Percentiles rank a stretch among this genome's conserved stretches.
phyloP scores from a whole-genome alignment of 2,888 invertebrate species.

The Augiades crinisus region DNA sequence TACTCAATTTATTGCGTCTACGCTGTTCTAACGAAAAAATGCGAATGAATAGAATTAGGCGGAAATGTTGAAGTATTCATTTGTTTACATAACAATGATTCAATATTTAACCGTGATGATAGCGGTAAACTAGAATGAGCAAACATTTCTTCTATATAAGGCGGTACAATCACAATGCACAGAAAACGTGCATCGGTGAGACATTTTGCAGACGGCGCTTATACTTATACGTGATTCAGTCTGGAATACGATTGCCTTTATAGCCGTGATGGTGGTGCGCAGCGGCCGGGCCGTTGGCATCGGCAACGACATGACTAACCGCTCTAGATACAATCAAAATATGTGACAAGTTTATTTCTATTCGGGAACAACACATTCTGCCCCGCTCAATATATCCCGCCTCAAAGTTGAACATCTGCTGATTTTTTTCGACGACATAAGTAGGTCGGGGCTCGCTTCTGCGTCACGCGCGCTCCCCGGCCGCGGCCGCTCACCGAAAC shows the following conservation, averaged over 20 bases:
- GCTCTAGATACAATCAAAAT: constrained; percentile 81
- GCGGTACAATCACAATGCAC: constrained; percentile 37
- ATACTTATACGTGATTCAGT: constrained; percentile 74
- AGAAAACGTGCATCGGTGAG: constrained; percentile 67
- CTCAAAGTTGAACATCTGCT: constrained; percentile 76
- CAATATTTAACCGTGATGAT: neutral
- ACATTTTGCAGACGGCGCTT: constrained; percentile 81
- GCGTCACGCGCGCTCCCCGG: constrained; percentile 65
- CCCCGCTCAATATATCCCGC: constrained; percentile 72
- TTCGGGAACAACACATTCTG: constrained; percentile 77
- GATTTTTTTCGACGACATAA: constrained; percentile 79
- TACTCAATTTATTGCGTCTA: neutral
- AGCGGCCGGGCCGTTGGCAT: constrained; percentile 75
- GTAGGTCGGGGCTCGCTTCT: constrained; percentile 78
- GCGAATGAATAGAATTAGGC: neutral
- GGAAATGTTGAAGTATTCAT: neutral
- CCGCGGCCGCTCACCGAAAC: constrained; percentile 48
- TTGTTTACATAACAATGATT: constrained; percentile 1
- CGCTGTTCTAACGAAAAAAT: neutral
- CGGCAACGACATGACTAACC: constrained; percentile 77
- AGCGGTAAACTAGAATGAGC: constrained; percentile 28
- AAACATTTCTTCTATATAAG: constrained; percentile 14
- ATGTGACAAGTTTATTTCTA: constrained; percentile 82
- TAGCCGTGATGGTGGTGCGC: constrained; percentile 62
- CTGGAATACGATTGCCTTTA: constrained; percentile 75